A percentile compares a stretch with the other conserved stretches of the same genome.
Conservation (phyloP, 2,113 vertebrate species). For the Craseonycteris thonglongyai region DNA sequence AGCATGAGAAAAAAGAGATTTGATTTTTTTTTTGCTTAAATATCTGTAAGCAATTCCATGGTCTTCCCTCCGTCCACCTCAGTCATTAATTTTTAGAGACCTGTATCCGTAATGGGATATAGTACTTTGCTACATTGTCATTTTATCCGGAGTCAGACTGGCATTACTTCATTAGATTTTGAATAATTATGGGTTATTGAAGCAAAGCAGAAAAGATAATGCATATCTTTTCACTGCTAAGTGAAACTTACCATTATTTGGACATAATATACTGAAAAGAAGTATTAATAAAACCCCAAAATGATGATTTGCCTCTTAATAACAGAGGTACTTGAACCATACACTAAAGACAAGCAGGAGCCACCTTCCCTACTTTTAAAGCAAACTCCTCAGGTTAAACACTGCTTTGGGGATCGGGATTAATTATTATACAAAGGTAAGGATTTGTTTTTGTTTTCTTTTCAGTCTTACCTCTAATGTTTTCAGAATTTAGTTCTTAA, state of each 20-base stretch:
- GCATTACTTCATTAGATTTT: slow-evolving; percentile 23
- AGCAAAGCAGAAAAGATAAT: not conserved
- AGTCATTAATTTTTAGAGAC: not conserved
- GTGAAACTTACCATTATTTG: not conserved
- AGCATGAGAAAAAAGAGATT: not conserved
- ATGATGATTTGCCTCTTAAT: not conserved
- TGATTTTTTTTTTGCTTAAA: not conserved
- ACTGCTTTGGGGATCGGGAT: not conserved
- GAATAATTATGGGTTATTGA: not conserved
- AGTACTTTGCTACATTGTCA: not conserved
- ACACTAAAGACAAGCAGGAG: not conserved
- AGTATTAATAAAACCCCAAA: not conserved
- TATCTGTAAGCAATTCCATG: not conserved
- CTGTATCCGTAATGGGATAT: not conserved
- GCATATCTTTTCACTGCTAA: not conserved
- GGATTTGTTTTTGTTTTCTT: not conserved
- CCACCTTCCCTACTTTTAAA: not conserved
- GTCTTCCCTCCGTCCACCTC: not conserved
- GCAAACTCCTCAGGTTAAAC: not conserved
- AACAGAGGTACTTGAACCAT: not conserved
- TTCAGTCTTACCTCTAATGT: not conserved
- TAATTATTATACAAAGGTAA: not conserved
- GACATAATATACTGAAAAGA: not conserved
- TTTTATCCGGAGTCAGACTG: not conserved
- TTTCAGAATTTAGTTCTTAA: slow-evolving; percentile 15